These are phyloP conservation scores for Corella eumyota DNA, from an alignment of 23 tunicate genomes.

Conservation along the genomic window DNA sequence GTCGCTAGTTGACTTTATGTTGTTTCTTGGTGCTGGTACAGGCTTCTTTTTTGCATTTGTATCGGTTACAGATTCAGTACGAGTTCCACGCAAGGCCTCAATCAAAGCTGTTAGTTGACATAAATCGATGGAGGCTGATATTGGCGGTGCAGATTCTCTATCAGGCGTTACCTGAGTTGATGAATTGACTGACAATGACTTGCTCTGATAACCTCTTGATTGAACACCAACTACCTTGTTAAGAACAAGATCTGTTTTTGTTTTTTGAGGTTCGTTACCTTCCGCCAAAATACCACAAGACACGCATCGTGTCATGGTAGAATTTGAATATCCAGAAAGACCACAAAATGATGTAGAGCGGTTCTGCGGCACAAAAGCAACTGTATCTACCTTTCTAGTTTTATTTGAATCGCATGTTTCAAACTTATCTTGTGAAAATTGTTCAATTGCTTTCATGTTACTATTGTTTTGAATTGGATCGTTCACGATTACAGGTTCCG, in stretches of 20 bases:
- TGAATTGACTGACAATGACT: slow-evolving; percentile 38
- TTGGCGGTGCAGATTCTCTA: slow-evolving; percentile 9
- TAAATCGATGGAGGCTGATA: slow-evolving; percentile 47
- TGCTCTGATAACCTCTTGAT: background rate
- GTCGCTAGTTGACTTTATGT: background rate
- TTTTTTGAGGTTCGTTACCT: background rate
- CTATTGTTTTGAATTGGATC: too few relatives aligned
- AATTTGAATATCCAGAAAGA: too few relatives aligned
- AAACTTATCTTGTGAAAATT: too few relatives aligned
- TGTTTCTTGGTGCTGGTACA: too few relatives aligned
- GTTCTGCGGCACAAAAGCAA: too few relatives aligned
- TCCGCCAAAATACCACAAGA: slow-evolving; percentile 44
- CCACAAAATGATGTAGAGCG: too few relatives aligned
- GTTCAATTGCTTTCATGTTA: too few relatives aligned
- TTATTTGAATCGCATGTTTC: too few relatives aligned
- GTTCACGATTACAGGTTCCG: too few relatives aligned
- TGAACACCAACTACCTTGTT: background rate
- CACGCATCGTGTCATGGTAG: slow-evolving; percentile 42
- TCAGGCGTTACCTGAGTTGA: slow-evolving; percentile 77
- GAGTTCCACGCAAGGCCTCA: slow-evolving; percentile 36
- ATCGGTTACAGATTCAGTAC: background rate
- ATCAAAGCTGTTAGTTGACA: slow-evolving; percentile 66
- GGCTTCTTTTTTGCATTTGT: background rate
- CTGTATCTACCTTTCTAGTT: too few relatives aligned
- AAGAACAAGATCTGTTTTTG: slow-evolving; percentile 1